Evolutionary conservation across 2,113 vertebrate genomes (phyloP).

Genomic region (Geothlypis trichas): DNA sequence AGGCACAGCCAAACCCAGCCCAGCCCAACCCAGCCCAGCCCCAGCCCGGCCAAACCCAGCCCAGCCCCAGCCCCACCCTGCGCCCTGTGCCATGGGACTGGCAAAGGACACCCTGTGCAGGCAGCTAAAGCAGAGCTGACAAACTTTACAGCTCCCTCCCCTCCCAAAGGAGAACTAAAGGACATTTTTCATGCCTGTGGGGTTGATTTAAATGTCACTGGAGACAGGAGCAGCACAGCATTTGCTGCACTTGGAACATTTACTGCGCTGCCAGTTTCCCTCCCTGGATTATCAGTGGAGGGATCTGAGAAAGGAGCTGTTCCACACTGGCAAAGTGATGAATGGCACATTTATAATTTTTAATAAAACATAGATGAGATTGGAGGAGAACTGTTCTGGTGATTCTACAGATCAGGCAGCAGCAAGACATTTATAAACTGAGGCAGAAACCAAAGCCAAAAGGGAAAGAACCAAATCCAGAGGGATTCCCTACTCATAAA

Average conservation of each 20-base stretch:
- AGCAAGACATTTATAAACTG: neutral
- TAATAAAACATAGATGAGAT: conserved; percentile 6
- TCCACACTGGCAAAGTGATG: neutral
- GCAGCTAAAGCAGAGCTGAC: neutral
- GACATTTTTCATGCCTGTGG: neutral
- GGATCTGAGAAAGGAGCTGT: neutral
- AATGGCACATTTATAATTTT: neutral
- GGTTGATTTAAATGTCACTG: neutral
- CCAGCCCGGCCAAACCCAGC: neutral
- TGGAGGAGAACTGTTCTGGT: neutral
- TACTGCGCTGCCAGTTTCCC: neutral
- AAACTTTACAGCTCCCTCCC: neutral
- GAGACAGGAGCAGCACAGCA: neutral
- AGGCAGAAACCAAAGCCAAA: neutral
- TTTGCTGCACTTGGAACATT: neutral
- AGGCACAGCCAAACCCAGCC: accelerated
- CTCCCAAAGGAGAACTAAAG: neutral
- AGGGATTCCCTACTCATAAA: neutral
- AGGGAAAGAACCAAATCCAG: neutral
- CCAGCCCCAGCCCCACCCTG: neutral
- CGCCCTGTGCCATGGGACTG: accelerated
- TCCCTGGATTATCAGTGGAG: neutral
- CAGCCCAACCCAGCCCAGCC: accelerated
- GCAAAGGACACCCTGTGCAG: neutral
- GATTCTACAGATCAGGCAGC: neutral